Evolutionary conservation across 2,888 invertebrate species (phyloP), one percentile per base, ranked within the genome.

Genomic region (Philaethria dido): DNA sequence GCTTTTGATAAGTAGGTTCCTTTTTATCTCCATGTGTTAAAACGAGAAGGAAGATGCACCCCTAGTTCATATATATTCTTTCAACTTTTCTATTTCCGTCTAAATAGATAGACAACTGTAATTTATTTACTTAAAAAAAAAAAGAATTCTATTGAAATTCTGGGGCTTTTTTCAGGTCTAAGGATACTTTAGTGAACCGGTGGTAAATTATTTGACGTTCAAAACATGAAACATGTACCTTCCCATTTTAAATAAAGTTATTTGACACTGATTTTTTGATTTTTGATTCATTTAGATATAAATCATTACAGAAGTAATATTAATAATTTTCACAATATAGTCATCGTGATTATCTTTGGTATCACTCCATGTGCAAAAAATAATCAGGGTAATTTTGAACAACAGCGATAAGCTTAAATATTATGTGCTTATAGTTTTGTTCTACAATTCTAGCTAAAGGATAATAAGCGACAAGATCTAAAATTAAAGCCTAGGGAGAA

Each of bases 261-360:
- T 39, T 11, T 13, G 39, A 39, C 13, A 13, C 2, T 33, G 33
- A 33, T 9, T 39, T 39, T 13, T 2, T 39, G 1, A 2, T 11
- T 13, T 6, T 39, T 13, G 2, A 39, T 39, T 13, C 13, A 39
- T 9, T 36, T 36, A 36, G n/a, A 8, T 36, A 36, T 4, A 36
- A 36, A 36, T 9, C 2, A 13, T 39, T 33, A 33, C 9, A 33
- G 1, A 33, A 39, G 11, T 13, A 2, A 39, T 13, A 39, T 39
- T 39, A 13, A 39, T 11, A 39, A 2, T 39, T 39, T 39, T 13
- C 11, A 13, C 11, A 39, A 39, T 39, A 39, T 39, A 13, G 16
- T 16, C 29, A 13, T 29, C 11, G 29, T 52, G 16, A 29, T 29
- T 52, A 29, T 52, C 52, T 52, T 52, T 52, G 52, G 52, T 16